Evolutionary conservation across 64 coral and sea anemone species (phyloP).

Genomic region (Porites australiensis): DNA sequence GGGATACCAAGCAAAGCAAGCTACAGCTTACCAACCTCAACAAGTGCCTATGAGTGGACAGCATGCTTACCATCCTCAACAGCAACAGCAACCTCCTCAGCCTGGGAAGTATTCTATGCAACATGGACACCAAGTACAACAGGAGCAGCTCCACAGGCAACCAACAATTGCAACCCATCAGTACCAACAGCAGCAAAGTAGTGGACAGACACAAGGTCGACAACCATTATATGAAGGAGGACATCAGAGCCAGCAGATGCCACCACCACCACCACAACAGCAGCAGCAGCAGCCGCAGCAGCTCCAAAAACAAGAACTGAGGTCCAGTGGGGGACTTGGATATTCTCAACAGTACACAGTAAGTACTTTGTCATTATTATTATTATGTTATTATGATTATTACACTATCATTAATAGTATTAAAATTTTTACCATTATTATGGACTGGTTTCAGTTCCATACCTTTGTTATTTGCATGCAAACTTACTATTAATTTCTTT

Average conservation of each 20-base stretch:
- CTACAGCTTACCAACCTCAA: constrained; percentile 17
- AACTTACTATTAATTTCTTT: no score
- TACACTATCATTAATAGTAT: no score
- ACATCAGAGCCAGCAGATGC: constrained; percentile 40
- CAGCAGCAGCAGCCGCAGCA: constrained; percentile 50
- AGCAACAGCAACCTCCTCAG: background rate
- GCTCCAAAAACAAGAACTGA: constrained; percentile 66
- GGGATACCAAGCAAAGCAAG: constrained; percentile 38
- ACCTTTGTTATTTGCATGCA: no score
- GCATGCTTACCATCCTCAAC: constrained; percentile 26
- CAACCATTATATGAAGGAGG: constrained; percentile 27
- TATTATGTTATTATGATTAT: no score
- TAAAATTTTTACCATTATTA: no score
- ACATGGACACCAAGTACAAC: constrained; percentile 56
- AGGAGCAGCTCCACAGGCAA: constrained; percentile 39
- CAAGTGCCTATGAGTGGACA: constrained; percentile 6
- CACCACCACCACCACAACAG: background rate
- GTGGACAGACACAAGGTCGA: constrained; percentile 11
- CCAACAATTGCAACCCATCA: constrained; percentile 10
- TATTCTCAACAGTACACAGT: constrained; percentile 38
- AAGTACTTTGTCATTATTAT: background rate
- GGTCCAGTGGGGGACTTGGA: constrained; percentile 13
- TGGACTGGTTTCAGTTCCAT: no score
- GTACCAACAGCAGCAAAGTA: constrained; percentile 46
- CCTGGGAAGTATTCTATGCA: background rate